phyloP scores from a whole-genome alignment of 2,797 vertebrate genomes.

The Aphelocoma californica region DNA sequence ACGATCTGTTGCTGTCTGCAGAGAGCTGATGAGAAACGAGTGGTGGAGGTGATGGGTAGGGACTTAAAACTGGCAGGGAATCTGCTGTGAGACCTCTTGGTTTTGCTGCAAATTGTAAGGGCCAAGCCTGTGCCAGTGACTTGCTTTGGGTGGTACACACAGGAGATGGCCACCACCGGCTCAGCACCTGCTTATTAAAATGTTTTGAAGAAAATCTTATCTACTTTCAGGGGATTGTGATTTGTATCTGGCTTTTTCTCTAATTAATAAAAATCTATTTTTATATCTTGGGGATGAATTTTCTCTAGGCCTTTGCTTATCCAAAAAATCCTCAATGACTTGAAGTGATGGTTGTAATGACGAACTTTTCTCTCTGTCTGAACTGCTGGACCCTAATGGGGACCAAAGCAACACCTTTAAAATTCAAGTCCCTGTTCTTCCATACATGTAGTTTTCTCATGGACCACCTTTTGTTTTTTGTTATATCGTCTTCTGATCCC shows the following conservation, averaged over 20 bases:
- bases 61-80: background rate
- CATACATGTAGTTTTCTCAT: background rate
- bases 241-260: background rate
- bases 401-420: background rate
- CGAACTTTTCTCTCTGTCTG: background rate
- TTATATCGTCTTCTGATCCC: background rate
- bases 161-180: background rate
- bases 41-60: background rate
- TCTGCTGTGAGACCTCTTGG: background rate
- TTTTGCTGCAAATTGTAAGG: background rate
- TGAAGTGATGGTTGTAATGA: background rate
- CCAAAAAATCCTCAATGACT: background rate
- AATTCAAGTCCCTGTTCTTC: background rate
- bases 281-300: background rate
- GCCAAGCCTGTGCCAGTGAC: background rate
- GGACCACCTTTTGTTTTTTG: background rate
- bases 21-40: background rate
- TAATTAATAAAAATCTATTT: background rate
- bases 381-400: background rate
- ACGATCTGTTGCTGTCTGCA: background rate
- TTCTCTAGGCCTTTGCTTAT: background rate
- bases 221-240: background rate
- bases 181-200: constrained; percentile 2
- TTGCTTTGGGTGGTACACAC: rapidly evolving
- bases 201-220: background rate